Conservation (phyloP, 1,140 invertebrate species). For the Harpegnathos saltator region DNA sequence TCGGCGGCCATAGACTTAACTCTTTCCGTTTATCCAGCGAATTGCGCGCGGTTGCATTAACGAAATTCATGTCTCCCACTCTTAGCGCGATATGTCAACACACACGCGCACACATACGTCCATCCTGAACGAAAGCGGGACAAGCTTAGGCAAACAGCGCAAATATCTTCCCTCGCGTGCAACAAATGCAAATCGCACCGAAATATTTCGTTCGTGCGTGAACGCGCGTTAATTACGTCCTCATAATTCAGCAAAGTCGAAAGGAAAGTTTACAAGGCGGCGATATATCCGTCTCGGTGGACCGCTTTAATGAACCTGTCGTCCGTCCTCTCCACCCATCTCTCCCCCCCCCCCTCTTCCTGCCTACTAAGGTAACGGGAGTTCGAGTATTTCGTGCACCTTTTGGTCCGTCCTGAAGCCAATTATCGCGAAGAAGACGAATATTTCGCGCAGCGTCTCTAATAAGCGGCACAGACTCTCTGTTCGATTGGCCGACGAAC, state of each 20-base stretch:
- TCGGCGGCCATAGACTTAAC: slow-evolving; percentile 31
- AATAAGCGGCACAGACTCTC: slow-evolving; percentile 69
- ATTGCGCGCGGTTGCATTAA: slow-evolving; percentile 5
- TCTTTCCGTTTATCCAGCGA: slow-evolving; percentile 31
- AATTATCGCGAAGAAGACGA: neutral
- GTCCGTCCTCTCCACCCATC: too few relatives aligned
- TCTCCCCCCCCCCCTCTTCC: too few relatives aligned
- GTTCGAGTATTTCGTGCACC: slow-evolving; percentile 63
- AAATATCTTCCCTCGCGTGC: slow-evolving; percentile 19
- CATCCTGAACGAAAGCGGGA: neutral
- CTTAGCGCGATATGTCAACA: slow-evolving; percentile 27
- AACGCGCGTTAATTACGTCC: neutral
- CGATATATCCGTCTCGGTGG: slow-evolving; percentile 29
- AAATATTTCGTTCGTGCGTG: slow-evolving; percentile 5
- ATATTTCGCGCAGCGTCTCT: slow-evolving; percentile 66
- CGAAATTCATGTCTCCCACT: slow-evolving; percentile 29
- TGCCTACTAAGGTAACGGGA: too few relatives aligned
- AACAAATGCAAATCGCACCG: neutral
- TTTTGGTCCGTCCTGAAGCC: too few relatives aligned
- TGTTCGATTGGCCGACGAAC: slow-evolving; percentile 59
- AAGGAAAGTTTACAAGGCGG: neutral
- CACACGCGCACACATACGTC: too few relatives aligned
- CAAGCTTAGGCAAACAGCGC: neutral
- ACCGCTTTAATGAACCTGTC: slow-evolving; percentile 67
- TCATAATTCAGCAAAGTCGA: neutral